A percentile compares a stretch with the other conserved stretches of the same genome.
These are phyloP conservation scores for Drosophila simulans DNA, from an alignment of 1,140 invertebrate genomes.

Conservation along the genomic window DNA sequence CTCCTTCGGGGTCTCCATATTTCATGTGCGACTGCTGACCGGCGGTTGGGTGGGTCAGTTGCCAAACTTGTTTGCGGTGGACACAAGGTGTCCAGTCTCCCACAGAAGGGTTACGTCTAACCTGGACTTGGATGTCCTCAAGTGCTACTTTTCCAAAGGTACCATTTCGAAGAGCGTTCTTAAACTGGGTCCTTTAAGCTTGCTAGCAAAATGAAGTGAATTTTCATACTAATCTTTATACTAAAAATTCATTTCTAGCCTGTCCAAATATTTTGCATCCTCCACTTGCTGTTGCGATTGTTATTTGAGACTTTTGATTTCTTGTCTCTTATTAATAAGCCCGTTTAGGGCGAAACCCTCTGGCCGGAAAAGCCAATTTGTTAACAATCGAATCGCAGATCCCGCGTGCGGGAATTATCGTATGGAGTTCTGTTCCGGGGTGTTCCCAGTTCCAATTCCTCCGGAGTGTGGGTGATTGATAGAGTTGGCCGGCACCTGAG, in stretches of 20 bases:
- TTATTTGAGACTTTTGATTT: conserved; percentile 9
- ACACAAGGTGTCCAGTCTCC: conserved; percentile 28
- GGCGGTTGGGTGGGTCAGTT: conserved; percentile 7
- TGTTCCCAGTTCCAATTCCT: too few relatives aligned
- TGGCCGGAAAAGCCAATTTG: conserved; percentile 39
- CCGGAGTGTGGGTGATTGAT: conserved; percentile 32
- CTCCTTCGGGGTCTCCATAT: conserved; percentile 16
- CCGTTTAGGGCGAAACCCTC: neutral
- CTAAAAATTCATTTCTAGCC: too few relatives aligned
- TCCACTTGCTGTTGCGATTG: neutral
- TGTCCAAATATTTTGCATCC: too few relatives aligned
- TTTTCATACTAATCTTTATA: too few relatives aligned
- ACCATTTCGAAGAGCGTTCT: too few relatives aligned
- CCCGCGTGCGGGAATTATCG: conserved; percentile 8
- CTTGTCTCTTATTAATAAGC: conserved; percentile 19
- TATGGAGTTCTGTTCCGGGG: too few relatives aligned
- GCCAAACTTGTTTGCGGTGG: conserved; percentile 1
- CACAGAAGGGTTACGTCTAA: conserved; percentile 9
- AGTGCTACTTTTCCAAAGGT: neutral
- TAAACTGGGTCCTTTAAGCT: too few relatives aligned
- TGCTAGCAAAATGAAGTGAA: too few relatives aligned
- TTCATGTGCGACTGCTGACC: conserved; percentile 33
- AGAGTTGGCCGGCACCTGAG: conserved; percentile 49
- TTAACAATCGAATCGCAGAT: conserved; percentile 41
- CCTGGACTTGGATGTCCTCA: neutral